These are phyloP conservation scores for Eristalis tenax DNA, from an alignment of 2,888 invertebrate genomes.

Conservation along the genomic window DNA sequence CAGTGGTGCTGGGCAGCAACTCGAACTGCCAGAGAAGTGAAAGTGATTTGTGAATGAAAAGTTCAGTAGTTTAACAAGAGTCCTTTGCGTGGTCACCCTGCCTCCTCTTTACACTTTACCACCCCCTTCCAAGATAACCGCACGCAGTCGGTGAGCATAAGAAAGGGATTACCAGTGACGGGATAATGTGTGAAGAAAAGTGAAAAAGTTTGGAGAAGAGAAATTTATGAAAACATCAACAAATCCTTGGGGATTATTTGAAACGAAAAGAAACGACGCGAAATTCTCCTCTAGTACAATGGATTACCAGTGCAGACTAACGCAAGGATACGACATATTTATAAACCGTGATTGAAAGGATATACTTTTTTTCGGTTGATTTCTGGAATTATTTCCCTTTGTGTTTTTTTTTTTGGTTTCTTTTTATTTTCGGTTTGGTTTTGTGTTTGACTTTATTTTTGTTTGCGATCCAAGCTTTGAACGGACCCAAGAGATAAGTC, in stretches of 20 bases:
- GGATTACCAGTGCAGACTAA: conserved; percentile 72
- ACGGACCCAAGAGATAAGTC: background rate
- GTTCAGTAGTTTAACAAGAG: conserved; percentile 15
- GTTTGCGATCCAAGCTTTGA: conserved; percentile 3
- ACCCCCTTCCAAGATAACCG: background rate
- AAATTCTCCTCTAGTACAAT: conserved; percentile 38
- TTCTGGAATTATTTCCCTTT: conserved; percentile 20
- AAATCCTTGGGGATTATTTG: conserved; percentile 35
- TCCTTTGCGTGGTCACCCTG: conserved; percentile 8
- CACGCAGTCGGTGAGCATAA: background rate
- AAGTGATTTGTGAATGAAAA: conserved; percentile 67
- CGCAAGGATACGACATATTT: conserved; percentile 57
- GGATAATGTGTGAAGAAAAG: conserved; percentile 59
- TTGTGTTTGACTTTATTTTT: conserved; percentile 14
- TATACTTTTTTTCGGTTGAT: conserved; percentile 41
- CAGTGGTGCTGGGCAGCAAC: conserved; percentile 29
- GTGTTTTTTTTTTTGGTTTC: conserved; percentile 36
- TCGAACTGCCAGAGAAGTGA: conserved; percentile 30
- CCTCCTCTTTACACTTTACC: background rate
- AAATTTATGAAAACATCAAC: background rate
- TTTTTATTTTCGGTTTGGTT: conserved; percentile 5
- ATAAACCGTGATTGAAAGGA: conserved; percentile 55
- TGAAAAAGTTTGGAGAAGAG: conserved; percentile 8
- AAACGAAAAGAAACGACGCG: conserved; percentile 4
- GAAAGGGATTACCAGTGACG: conserved; percentile 67